Conservation (phyloP, 2,113 vertebrate genomes). For the Crocuta crocuta region DNA sequence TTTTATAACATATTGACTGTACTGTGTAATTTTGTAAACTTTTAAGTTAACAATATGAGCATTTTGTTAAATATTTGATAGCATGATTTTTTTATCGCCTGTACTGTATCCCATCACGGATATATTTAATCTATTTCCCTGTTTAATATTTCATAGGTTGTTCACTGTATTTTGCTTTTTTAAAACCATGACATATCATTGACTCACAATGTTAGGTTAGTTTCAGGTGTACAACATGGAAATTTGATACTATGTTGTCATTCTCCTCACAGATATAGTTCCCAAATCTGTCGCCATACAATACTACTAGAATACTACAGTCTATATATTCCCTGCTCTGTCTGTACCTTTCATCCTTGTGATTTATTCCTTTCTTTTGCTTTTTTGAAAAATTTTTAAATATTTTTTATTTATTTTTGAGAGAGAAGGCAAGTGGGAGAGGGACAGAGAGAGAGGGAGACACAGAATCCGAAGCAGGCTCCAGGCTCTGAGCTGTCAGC, state of each 20-base stretch:
- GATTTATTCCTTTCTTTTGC: not conserved
- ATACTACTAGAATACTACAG: not conserved
- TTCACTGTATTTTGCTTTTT: not conserved
- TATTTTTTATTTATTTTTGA: no score
- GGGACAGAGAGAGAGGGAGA: no score
- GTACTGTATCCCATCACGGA: not conserved
- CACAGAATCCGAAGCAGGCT: no score
- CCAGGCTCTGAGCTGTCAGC: no score
- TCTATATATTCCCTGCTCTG: not conserved
- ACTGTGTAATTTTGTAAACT: slow-evolving; percentile 24
- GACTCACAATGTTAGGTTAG: not conserved
- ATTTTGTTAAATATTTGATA: slow-evolving; percentile 15
- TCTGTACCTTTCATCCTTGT: not conserved
- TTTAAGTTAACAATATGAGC: slow-evolving; percentile 14
- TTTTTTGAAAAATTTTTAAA: no score
- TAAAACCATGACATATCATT: not conserved
- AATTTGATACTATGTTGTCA: not conserved
- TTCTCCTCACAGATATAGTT: not conserved
- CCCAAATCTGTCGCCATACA: not conserved
- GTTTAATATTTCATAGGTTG: slow-evolving; percentile 28
- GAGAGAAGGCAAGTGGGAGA: no score
- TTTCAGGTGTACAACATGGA: not conserved
- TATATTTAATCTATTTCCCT: not conserved
- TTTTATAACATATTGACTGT: not conserved
- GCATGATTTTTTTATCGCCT: slow-evolving; percentile 33